Conservation (phyloP, 2,113 vertebrate species). For the Globicephala melas region DNA sequence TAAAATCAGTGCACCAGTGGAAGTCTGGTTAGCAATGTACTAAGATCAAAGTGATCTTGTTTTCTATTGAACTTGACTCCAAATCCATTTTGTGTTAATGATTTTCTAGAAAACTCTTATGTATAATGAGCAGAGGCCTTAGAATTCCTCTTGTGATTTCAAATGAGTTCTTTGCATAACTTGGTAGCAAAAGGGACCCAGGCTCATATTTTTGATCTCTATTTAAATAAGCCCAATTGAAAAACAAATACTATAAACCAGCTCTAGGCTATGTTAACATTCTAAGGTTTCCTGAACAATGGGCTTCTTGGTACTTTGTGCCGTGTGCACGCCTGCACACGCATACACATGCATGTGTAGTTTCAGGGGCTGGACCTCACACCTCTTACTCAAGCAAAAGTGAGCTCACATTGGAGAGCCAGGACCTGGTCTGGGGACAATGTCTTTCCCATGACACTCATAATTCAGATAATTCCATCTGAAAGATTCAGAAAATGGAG, state of each 20-base stretch:
- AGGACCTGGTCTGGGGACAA: background rate
- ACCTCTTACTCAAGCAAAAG: background rate
- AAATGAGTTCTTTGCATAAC: constrained; percentile 9
- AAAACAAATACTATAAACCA: constrained; percentile 20
- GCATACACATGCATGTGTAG: accelerated
- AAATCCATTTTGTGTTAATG: constrained; percentile 50
- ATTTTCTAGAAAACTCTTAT: constrained; percentile 26
- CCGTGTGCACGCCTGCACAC: background rate
- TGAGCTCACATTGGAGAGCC: background rate
- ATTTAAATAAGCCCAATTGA: constrained; percentile 29
- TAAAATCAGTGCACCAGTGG: background rate
- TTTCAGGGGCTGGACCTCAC: background rate
- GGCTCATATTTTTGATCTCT: background rate
- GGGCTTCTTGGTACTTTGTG: background rate
- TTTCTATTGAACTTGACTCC: constrained; percentile 40
- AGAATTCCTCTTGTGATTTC: background rate
- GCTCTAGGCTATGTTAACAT: background rate
- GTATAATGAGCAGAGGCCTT: background rate
- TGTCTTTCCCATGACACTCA: background rate
- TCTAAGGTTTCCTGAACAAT: background rate
- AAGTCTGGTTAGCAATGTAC: background rate
- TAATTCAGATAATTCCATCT: background rate
- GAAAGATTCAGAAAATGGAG: background rate
- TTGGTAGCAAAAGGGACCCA: background rate
- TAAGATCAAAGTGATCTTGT: constrained; percentile 50